phyloP scores from a whole-genome alignment of 2,888 invertebrate genomes.

The Baronia brevicornis region DNA sequence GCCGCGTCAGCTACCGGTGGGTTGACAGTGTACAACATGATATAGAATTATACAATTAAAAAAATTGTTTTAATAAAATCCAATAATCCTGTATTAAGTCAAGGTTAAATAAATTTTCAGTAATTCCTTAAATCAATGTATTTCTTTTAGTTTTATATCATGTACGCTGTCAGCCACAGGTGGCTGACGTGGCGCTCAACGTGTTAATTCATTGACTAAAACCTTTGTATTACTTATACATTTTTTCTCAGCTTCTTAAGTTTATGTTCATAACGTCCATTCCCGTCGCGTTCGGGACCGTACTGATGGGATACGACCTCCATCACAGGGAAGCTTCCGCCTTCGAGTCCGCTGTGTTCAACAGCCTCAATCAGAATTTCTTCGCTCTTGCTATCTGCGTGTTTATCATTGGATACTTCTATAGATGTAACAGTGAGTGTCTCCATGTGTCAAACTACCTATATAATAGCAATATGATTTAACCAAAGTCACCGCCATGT shows the following conservation, averaged over 20 bases:
- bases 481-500: slow-evolving; percentile 2
- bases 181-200: too few species aligned
- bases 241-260: slow-evolving; percentile 44
- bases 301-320: slow-evolving; percentile 65
- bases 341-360: slow-evolving; percentile 60
- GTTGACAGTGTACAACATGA: too few species aligned
- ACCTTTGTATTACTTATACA: not conserved
- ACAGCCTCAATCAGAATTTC: slow-evolving; percentile 64
- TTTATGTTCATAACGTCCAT: slow-evolving; percentile 47
- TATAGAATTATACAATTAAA: too few species aligned
- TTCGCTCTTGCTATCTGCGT: slow-evolving; percentile 62
- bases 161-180: too few species aligned
- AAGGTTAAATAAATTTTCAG: too few species aligned
- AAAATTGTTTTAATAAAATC: too few species aligned
- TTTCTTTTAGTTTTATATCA: too few species aligned
- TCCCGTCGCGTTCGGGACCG: slow-evolving; percentile 48
- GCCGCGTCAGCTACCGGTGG: too few species aligned
- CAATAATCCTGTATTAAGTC: too few species aligned
- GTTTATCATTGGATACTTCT: slow-evolving; percentile 61
- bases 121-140: too few species aligned
- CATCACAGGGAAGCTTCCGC: slow-evolving; percentile 57
- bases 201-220: slow-evolving; percentile 1
- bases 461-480: not conserved
- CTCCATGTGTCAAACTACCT: too few species aligned
- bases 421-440: slow-evolving; percentile 54